Evolutionary conservation across 2,888 invertebrate species (phyloP), one percentile per base, ranked within the genome.

Genomic region (Heteromyza rotundicornis): DNA sequence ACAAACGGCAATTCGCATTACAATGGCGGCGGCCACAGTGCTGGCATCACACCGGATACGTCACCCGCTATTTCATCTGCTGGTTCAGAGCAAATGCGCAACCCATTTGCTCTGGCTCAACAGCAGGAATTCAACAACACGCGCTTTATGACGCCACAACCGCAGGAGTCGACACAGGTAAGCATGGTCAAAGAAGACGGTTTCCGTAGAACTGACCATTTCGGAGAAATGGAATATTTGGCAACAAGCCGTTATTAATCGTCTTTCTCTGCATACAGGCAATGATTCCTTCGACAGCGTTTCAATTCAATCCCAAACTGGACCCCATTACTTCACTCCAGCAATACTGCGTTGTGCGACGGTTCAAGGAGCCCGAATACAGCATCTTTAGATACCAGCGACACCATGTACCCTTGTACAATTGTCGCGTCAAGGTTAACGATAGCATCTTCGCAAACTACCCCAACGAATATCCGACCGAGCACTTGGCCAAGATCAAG

Each of bases 361-460:
- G 70, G 3, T 77, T 72, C 62, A 23, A 68, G 2, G 60, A 69
- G 19, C 83, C 83, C 0, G 65, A 69, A 0, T 83, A 74, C 40
- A 76, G 68, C 32, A 70, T 71, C 5, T 62, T 76, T 14, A 70
- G 68, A 57, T 63, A 73, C 57, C 75, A 79, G 52, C n/a, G n/a
- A n/a, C n/a, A n/a, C n/a, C n/a, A n/a, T n/a, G n/a, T n/a, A n/a
- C n/a, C n/a, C n/a, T n/a, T n/a, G n/a, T n/a, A n/a, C n/a, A n/a
- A n/a, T n/a, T 80, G 82, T 60, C 75, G 75, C 27, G 78, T 82
- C 23, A 68, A 66, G n/a, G 72, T 82, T 12, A 79, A 77, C 20
- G 69, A 64, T 14, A 70, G 51, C 3, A 73, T 76, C 5, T 80
- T 73, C 64, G 77, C 80, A 8, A 81, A 78, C 22, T 83, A 82